Base-by-base conservation (phyloP, 2,888 invertebrate genomes). In the Glaucopsyche alexis region DNA sequence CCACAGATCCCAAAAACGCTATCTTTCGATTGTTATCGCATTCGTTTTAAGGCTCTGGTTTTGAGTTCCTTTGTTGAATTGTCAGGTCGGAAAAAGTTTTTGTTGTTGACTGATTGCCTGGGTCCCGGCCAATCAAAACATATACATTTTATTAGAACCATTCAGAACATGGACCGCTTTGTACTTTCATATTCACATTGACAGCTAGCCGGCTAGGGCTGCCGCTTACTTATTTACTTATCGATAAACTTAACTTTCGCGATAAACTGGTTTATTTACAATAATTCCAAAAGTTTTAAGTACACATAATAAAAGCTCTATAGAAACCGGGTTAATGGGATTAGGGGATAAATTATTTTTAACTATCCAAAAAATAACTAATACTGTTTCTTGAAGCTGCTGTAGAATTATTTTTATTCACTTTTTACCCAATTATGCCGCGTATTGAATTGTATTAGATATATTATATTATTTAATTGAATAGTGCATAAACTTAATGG, bases 111-210 rank as follows among this genome's bases (percentile, higher is more conserved):
- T 65, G 65, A 40, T 65, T 65, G 65, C 55, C 55, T 42, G 42
- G 16, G n/a, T 29, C 42, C 40, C 9, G 66, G 38, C 66, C 74
- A 75, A 75, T 76, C 76, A 76, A 75, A 76, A 76, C 71, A 75
- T 66, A 78, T 77, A 75, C 75, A 80, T 83, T 82, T 81, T 81
- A 80, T 81, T 78, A 45, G 45, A 45, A 45, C 45, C 16, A 19
- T 16, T n/a, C 66, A 40, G 42, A 42, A 40, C 42, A 66, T 82
- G 79, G 81, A 83, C 84, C 79, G 84, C 84, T 85, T 82, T 83
- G 80, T 82, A 84, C 86, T 88, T 88, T 85, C 87, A 86, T 85
- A 84, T 85, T 84, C 81, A 78, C 82, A 85, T 84, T 88, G 88
- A 88, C 87, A 87, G 87, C 79, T 80, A 87, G 87, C 79, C 79